Percentiles rank a stretch among this genome's conserved stretches.
Evolutionary conservation across 1,140 invertebrate species (phyloP).

Genomic region (Dolichoris vasculosae): DNA sequence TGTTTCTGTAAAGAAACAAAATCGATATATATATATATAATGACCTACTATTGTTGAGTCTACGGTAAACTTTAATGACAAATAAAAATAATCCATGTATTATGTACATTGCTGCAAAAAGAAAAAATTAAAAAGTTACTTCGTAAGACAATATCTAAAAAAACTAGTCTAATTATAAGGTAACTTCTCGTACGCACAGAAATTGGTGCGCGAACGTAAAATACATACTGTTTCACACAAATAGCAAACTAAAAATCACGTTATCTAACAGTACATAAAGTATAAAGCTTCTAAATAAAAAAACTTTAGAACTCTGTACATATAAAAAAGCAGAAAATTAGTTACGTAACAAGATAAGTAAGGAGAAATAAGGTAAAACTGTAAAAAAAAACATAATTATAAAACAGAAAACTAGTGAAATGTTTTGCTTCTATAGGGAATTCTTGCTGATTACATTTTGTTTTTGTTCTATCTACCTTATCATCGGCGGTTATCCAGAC

Average conservation of each 20-base stretch:
- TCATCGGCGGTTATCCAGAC: constrained; percentile 73
- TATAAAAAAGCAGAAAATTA: background rate
- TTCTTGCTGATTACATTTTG: constrained; percentile 8
- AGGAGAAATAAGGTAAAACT: constrained; percentile 20
- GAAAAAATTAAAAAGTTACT: constrained; percentile 36
- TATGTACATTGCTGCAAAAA: constrained; percentile 37
- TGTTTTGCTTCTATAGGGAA: background rate
- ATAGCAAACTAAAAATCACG: constrained; percentile 30
- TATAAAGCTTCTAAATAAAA: background rate
- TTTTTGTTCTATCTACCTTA: constrained; percentile 64
- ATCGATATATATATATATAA: background rate
- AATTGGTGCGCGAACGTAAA: background rate
- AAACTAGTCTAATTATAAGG: background rate
- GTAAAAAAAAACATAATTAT: constrained; percentile 5
- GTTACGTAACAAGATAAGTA: constrained; percentile 42
- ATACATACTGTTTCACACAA: constrained; percentile 13
- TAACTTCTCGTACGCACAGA: background rate
- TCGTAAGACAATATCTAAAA: constrained; percentile 13
- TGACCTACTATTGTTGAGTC: constrained; percentile 51
- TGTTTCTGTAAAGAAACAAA: constrained; percentile 38
- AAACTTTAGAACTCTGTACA: background rate
- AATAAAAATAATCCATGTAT: constrained; percentile 48
- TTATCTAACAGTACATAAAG: background rate
- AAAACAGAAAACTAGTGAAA: constrained; percentile 28
- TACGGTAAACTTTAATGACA: constrained; percentile 50